Base-by-base conservation (phyloP, 2,888 invertebrate genomes). In the Catocala nupta region DNA sequence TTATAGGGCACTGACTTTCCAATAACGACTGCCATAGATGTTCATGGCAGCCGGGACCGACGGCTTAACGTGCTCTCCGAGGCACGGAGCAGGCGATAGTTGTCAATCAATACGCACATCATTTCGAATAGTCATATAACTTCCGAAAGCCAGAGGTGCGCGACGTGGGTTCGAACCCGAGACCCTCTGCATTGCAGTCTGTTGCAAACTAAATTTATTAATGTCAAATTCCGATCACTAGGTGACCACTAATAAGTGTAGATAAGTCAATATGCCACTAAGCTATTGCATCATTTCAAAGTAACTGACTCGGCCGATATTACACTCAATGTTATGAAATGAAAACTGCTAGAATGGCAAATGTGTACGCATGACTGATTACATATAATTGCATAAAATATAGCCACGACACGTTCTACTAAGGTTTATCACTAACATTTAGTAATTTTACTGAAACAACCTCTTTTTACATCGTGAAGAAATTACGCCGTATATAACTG, bases 341-440 rank as follows among this genome's bases (percentile, higher is more conserved):
- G 8, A 49, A 49, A 36, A 43, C 11, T 60, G 60, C 45, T 63
- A 58, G 48, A 54, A 51, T 48, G 39, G 44, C 16, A 43, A 33
- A 49, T 49, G 42, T 55, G 55, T 55, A 49, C 34, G n/a, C 33
- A 49, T 11, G 45, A n/a, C 44, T 42, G 47, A 48, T 47, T 4
- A 51, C 25, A 48, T 6, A 25, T 4, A 5, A 59, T 74, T 76
- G 61, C 77, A 62, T 43, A 39, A 39, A 9, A n/a, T 45, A 12
- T 50, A 8, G 10, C 66, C 49, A 52, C 59, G 62, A 70, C 71
- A 70, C 71, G 68, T 76, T 57, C 64, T 2, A 53, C 33, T 1
- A 16, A 42, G 4, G 42, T 55, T 59, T 70, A 61, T 66, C 67
- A 50, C n/a, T 2, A n/a, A 16, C 12, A 45, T 69, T 64, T 55